phyloP scores from a whole-genome alignment of 1,140 invertebrate genomes.

The Acromyrmex charruanus region DNA sequence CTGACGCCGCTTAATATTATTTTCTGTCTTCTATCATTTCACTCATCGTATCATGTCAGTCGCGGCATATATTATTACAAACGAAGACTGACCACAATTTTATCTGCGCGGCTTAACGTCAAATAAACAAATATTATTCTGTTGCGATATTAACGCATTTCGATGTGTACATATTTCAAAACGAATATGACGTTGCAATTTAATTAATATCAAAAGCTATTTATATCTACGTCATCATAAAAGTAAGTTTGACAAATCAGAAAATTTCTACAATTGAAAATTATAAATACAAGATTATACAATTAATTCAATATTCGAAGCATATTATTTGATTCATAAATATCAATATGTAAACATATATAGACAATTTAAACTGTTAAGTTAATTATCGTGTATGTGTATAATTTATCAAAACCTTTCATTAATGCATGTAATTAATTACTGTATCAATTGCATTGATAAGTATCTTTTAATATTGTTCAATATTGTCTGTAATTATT shows the following conservation, averaged over 20 bases:
- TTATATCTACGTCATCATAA: slow-evolving; percentile 18
- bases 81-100: slow-evolving; percentile 52
- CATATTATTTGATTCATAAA: not conserved
- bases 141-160: slow-evolving; percentile 43
- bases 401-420: not conserved
- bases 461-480: not conserved
- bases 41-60: slow-evolving; percentile 25
- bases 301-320: slow-evolving; percentile 22
- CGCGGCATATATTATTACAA: slow-evolving; percentile 46
- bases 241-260: slow-evolving; percentile 24
- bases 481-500: not conserved
- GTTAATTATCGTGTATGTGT: not conserved
- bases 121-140: slow-evolving; percentile 52
- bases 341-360: not conserved
- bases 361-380: slow-evolving; percentile 1
- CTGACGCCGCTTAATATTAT: slow-evolving; percentile 51
- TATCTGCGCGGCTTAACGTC: slow-evolving; percentile 15
- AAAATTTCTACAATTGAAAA: slow-evolving; percentile 33
- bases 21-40: slow-evolving; percentile 58
- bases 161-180: slow-evolving; percentile 26
- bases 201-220: slow-evolving; percentile 47
- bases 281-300: slow-evolving; percentile 21
- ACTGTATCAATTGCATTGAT: not conserved
- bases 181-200: slow-evolving; percentile 35
- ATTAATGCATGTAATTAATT: slow-evolving; percentile 12